A percentile compares a stretch with the other conserved stretches of the same genome.
Conservation (phyloP, 1,140 invertebrate genomes). For the Bombyx mandarina region DNA sequence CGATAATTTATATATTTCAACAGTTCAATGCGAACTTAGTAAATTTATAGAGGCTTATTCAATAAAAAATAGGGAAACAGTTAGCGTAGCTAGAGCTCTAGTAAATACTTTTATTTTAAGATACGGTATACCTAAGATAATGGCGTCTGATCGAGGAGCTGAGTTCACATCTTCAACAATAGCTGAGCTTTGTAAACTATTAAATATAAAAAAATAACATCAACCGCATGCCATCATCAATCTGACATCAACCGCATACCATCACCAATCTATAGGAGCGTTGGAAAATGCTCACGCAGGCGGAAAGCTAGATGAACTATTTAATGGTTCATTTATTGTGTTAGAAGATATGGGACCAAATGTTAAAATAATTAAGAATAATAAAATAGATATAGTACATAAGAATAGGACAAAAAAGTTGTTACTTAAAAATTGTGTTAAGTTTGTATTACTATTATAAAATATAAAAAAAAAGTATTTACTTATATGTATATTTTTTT, state of each 20-base stretch:
- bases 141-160: slow-evolving; percentile 7
- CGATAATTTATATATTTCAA: slow-evolving; percentile 11
- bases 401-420: too few species aligned
- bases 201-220: slow-evolving; percentile 6
- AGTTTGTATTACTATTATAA: too few species aligned
- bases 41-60: slow-evolving; percentile 18
- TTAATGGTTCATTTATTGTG: slow-evolving; percentile 1
- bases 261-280: slow-evolving; percentile 16
- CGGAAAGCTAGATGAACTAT: slow-evolving; percentile 8
- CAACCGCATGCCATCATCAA: too few species aligned
- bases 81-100: slow-evolving; percentile 10
- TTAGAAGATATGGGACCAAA: too few species aligned
- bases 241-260: slow-evolving; percentile 13
- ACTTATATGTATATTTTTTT: too few species aligned
- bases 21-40: slow-evolving; percentile 16
- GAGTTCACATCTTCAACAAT: slow-evolving; percentile 11
- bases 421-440: too few species aligned
- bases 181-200: slow-evolving; percentile 10
- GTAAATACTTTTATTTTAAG: slow-evolving; percentile 17
- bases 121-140: slow-evolving; percentile 10
- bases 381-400: too few species aligned
- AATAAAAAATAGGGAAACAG: too few species aligned
- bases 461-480: too few species aligned
- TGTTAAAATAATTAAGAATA: too few species aligned
- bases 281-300: slow-evolving; percentile 15